Conservation (phyloP, 2,113 vertebrate species). For the Eclectus roratus region DNA sequence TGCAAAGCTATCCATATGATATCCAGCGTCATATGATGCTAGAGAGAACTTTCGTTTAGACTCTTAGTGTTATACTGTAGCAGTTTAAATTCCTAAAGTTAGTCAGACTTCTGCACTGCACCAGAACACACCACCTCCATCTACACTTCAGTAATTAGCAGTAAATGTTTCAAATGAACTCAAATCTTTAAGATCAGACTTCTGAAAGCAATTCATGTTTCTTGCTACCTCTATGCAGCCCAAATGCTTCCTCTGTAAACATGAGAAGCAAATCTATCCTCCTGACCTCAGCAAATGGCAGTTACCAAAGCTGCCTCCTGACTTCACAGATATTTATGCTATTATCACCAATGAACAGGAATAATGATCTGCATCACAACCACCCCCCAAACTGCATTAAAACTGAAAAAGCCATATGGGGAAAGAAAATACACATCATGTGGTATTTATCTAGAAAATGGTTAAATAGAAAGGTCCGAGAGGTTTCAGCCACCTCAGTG, state of each 20-base stretch:
- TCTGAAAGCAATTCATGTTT: not conserved
- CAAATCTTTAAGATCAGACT: not conserved
- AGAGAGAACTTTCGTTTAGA: not conserved
- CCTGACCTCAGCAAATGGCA: not conserved
- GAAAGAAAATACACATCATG: not conserved
- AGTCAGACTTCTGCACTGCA: not conserved
- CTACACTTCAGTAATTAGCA: not conserved
- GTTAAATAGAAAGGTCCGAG: not conserved
- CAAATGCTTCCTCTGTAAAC: not conserved
- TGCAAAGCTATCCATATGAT: not conserved
- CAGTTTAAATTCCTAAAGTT: not conserved
- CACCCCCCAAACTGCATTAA: not conserved
- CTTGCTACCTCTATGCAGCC: not conserved
- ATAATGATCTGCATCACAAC: not conserved
- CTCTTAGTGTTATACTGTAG: not conserved
- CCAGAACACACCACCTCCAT: not conserved
- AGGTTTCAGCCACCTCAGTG: not conserved
- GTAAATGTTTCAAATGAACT: not conserved
- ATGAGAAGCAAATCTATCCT: not conserved
- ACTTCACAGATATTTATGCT: not conserved
- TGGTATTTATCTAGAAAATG: not conserved
- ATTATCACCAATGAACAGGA: not conserved
- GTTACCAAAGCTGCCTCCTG: not conserved
- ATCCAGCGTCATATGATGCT: rapidly evolving
- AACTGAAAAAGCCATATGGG: not conserved